Base-by-base conservation (phyloP, 1,140 invertebrate species). In the Teleopsis dalmanni region DNA sequence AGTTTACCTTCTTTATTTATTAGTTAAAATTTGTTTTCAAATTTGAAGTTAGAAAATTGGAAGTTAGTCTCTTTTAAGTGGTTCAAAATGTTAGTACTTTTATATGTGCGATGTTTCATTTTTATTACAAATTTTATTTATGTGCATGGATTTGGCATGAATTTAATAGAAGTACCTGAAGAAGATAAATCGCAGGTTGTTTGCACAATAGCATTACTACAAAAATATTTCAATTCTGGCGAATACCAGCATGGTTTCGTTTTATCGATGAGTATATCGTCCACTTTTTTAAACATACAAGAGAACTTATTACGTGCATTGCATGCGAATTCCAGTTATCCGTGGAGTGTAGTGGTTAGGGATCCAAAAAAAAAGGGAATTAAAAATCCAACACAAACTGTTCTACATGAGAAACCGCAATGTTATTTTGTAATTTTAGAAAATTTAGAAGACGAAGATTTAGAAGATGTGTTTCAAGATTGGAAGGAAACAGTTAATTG, bases 401-500 rank as follows among this genome's bases (percentile, higher is more conserved):
- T 55, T 1, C 48, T 68, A 50, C 43, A 54, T 6, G 60, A 63
- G 46, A 68, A 67, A 36, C 65, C 65, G 0, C 65, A 67, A 31
- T 63, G 60, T 22, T 68, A 68, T 41, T 68, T 68, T 19, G 23
- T 68, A 0, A 48, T 67, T 6, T 52, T 65, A 3, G 56, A 58
- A 13, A 59, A 55, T 41, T 38, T 67, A 9, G 61, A 67, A 1
- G 64, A 67, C 21, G 65, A 58, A 10, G 65, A 68, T 37, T 34
- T 68, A 3, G 59, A 65, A 23, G 50, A 48, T 41, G 22, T 58
- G 48, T 44, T 53, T 6, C 55, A 51, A 21, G 27, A 60, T 41
- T 68, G 65, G 65, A 60, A 58, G 27, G 34, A 16, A n/a, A 62
- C 53, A 52, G 2, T 60, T 0, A 68, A 67, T 52, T 68, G 65